phyloP scores from a whole-genome alignment of 2,113 vertebrate genomes.

The Tupaia tana region DNA sequence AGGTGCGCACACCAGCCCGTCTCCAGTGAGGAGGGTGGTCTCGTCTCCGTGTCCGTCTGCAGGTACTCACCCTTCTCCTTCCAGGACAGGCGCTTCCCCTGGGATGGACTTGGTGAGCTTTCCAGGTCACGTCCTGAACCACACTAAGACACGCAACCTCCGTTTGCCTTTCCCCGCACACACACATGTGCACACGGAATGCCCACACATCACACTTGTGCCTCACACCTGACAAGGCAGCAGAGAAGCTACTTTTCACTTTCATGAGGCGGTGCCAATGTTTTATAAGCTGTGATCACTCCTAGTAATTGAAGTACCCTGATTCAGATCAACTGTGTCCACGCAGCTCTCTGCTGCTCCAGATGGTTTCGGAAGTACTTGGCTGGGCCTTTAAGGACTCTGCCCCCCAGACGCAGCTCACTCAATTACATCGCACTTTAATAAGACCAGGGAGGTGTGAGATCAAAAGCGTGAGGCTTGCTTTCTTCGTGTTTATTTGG shows the following conservation, averaged over 20 bases:
- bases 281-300: not conserved
- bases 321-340: not conserved
- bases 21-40: not conserved
- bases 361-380: not conserved
- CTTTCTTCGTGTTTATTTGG: slow-evolving; percentile 28
- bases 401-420: not conserved
- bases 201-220: fast-evolving
- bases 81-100: too few relatives aligned
- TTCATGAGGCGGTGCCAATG: not conserved
- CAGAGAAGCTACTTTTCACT: too few relatives aligned
- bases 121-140: not conserved
- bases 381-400: not conserved
- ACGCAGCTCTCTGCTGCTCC: not conserved
- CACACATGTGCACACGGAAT: fast-evolving
- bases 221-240: too few relatives aligned
- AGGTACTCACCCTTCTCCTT: not conserved
- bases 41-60: not conserved
- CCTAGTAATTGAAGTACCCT: not conserved
- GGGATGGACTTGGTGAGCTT: fast-evolving
- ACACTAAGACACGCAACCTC: not conserved
- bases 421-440: not conserved
- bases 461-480: not conserved
- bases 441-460: not conserved
- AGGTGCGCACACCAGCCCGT: not conserved
- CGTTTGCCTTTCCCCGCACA: not conserved